Conservation (phyloP, 2,888 invertebrate genomes). For the Chaetoderma sp. region DNA sequence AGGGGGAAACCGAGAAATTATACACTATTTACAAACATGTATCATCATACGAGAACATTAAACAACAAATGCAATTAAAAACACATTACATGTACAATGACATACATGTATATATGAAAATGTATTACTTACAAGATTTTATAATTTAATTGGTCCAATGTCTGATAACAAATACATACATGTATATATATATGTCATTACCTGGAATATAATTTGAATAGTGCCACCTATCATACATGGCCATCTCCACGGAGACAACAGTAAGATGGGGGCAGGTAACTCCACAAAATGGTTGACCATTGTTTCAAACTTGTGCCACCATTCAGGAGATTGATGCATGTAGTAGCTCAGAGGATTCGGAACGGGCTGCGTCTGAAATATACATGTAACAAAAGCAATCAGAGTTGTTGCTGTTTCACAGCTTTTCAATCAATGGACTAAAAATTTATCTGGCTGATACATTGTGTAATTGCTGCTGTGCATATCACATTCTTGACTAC, state of each 20-base stretch:
- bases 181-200: too few relatives aligned
- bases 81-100: too few relatives aligned
- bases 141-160: too few relatives aligned
- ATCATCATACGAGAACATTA: too few relatives aligned
- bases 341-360: slow-evolving; percentile 70
- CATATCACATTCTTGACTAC: neutral
- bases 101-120: too few relatives aligned
- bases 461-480: neutral
- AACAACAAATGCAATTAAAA: too few relatives aligned
- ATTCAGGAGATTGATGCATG: slow-evolving; percentile 67
- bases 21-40: too few relatives aligned
- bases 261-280: slow-evolving; percentile 64
- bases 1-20: too few relatives aligned
- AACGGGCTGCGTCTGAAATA: slow-evolving; percentile 69
- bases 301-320: slow-evolving; percentile 68
- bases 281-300: slow-evolving; percentile 69
- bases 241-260: slow-evolving; percentile 53
- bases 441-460: neutral
- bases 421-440: neutral
- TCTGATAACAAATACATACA: too few relatives aligned
- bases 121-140: too few relatives aligned
- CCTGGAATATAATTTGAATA: slow-evolving; percentile 70
- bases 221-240: slow-evolving; percentile 62
- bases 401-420: neutral
- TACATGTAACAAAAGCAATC: neutral